Evolutionary conservation across 2,888 invertebrate genomes (phyloP).

Genomic region (Amphipoea oculea): DNA sequence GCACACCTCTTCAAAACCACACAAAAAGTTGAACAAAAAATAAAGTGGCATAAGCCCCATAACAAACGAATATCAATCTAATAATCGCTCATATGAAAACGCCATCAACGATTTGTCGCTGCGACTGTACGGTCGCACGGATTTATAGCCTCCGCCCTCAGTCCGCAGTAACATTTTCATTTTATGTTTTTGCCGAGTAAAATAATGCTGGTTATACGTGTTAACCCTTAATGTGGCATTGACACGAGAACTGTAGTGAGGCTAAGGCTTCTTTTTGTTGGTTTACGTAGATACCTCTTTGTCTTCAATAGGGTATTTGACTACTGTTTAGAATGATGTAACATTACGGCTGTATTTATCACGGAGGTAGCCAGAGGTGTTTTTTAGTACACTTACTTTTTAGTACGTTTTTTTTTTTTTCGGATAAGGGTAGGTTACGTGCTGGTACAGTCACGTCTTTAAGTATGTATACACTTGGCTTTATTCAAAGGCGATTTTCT

Average conservation of each 20-base stretch:
- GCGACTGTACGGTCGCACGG: slow-evolving; percentile 65
- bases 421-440: no score
- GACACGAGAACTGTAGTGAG: slow-evolving; percentile 74
- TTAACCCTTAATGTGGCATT: slow-evolving; percentile 83
- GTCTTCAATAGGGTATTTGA: slow-evolving; percentile 43
- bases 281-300: slow-evolving; percentile 49
- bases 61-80: slow-evolving; percentile 57
- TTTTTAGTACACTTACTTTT: background rate
- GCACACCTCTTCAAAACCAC: background rate
- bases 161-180: slow-evolving; percentile 81
- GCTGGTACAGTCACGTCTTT: no score
- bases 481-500: no score
- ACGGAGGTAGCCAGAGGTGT: background rate
- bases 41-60: background rate
- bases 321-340: background rate
- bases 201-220: slow-evolving; percentile 81
- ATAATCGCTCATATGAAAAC: slow-evolving; percentile 57
- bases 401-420: background rate
- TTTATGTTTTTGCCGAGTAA: slow-evolving; percentile 81
- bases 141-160: slow-evolving; percentile 78
- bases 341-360: background rate
- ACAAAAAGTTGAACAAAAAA: slow-evolving; percentile 5
- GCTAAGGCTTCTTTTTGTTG: slow-evolving; percentile 48
- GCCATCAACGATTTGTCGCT: slow-evolving; percentile 62
- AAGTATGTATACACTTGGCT: no score